A percentile compares a stretch with the other conserved stretches of the same genome.
phyloP scores from a whole-genome alignment of 2,113 vertebrate genomes.

The Orientallactaga bullata region DNA sequence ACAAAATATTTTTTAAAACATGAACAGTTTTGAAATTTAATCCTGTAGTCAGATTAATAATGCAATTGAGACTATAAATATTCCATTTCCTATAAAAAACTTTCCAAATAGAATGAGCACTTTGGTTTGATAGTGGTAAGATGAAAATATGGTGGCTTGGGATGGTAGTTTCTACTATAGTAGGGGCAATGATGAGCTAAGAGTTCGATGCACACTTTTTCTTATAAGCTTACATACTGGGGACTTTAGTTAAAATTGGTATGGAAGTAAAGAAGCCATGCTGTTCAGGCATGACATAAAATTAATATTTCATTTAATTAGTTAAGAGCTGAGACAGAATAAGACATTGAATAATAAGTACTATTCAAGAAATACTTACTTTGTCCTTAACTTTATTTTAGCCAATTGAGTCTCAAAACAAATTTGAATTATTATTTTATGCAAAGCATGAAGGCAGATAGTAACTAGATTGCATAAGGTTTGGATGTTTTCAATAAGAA shows the following conservation, averaged over 20 bases:
- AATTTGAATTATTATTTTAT: background rate
- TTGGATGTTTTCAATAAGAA: background rate
- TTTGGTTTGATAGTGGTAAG: background rate
- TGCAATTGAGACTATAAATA: background rate
- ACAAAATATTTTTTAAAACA: too few relatives aligned
- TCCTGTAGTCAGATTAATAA: background rate
- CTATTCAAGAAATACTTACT: constrained; percentile 3
- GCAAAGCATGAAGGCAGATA: background rate
- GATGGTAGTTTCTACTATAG: background rate
- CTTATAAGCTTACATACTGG: background rate
- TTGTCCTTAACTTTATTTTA: background rate
- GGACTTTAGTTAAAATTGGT: background rate
- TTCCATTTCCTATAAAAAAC: background rate
- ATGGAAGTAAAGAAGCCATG: background rate
- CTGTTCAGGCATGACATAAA: background rate
- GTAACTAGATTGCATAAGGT: background rate
- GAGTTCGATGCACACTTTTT: background rate
- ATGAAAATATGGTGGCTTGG: background rate
- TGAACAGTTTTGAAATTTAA: constrained; percentile 24
- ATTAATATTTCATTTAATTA: constrained; percentile 16
- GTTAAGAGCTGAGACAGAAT: background rate
- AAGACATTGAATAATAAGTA: background rate
- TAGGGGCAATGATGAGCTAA: background rate
- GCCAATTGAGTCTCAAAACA: constrained; percentile 7
- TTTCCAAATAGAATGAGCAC: background rate